Percentiles rank a stretch among this genome's conserved stretches.
phyloP scores from a whole-genome alignment of 2,113 vertebrate genomes.

The Alosa alosa region DNA sequence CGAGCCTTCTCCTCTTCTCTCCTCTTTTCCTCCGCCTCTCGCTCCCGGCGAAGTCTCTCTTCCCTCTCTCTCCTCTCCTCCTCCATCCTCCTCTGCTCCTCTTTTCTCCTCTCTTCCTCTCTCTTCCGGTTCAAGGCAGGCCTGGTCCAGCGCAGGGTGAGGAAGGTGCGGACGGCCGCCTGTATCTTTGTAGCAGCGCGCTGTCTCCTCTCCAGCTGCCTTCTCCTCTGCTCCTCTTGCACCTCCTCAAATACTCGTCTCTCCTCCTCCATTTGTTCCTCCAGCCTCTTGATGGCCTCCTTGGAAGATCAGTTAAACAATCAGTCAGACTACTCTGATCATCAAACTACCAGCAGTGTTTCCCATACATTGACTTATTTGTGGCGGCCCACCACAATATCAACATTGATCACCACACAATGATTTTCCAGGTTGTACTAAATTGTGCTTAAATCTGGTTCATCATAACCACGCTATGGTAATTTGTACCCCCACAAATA shows the following conservation, averaged over 20 bases:
- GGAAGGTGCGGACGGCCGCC: slow-evolving; percentile 67
- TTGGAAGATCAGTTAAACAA: slow-evolving; percentile 52
- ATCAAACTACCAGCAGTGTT: not conserved
- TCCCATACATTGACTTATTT: no score
- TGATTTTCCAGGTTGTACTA: no score
- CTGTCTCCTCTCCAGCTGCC: slow-evolving; percentile 50
- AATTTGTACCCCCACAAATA: no score
- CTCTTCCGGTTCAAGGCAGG: slow-evolving; percentile 63
- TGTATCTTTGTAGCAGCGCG: slow-evolving; percentile 77
- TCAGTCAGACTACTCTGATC: not conserved
- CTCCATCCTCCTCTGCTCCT: slow-evolving; percentile 53
- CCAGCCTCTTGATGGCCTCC: slow-evolving; percentile 74
- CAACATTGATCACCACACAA: no score
- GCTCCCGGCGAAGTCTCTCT: slow-evolving; percentile 36
- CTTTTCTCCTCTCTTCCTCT: slow-evolving; percentile 62
- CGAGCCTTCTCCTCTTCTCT: slow-evolving; percentile 50
- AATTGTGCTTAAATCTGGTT: no score
- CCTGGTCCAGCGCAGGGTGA: slow-evolving; percentile 59
- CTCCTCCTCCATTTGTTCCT: slow-evolving; percentile 76
- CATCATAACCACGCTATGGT: no score
- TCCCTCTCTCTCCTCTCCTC: slow-evolving; percentile 58
- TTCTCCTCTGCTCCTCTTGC: slow-evolving; percentile 64
- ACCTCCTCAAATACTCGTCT: slow-evolving; percentile 70
- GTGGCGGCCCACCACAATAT: no score
- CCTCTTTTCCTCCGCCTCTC: slow-evolving; percentile 63